phyloP scores from a whole-genome alignment of 2,113 vertebrate species.

The Pristiophorus japonicus region DNA sequence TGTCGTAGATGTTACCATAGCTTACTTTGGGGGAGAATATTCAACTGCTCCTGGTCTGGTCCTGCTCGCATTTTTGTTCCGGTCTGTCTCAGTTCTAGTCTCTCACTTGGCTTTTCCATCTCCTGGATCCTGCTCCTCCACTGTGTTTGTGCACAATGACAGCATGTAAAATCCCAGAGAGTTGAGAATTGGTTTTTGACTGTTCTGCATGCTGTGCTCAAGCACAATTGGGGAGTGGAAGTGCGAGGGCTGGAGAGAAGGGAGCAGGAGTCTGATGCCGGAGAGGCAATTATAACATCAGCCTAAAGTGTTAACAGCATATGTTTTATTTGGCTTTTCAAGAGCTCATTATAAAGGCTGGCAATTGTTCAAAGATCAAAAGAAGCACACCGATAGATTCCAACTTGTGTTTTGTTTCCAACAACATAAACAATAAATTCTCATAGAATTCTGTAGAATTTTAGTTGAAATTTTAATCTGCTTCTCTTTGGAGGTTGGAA shows the following conservation, averaged over 20 bases:
- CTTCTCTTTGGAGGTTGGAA: background rate
- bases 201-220: background rate
- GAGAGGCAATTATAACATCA: background rate
- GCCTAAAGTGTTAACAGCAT: background rate
- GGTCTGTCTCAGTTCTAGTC: background rate
- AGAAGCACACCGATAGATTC: background rate
- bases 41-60: background rate
- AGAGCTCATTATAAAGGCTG: background rate
- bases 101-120: background rate
- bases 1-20: background rate
- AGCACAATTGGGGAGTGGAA: background rate
- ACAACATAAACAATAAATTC: background rate
- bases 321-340: background rate
- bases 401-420: background rate
- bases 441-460: background rate
- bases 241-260: background rate
- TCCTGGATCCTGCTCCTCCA: background rate
- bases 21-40: background rate
- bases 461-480: background rate
- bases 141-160: background rate
- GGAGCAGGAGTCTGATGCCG: background rate
- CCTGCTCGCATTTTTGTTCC: background rate
- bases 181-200: background rate
- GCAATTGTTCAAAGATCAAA: background rate
- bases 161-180: background rate